Evolutionary conservation across 2,888 invertebrate species (phyloP).

Genomic region (Caprella mutica): DNA sequence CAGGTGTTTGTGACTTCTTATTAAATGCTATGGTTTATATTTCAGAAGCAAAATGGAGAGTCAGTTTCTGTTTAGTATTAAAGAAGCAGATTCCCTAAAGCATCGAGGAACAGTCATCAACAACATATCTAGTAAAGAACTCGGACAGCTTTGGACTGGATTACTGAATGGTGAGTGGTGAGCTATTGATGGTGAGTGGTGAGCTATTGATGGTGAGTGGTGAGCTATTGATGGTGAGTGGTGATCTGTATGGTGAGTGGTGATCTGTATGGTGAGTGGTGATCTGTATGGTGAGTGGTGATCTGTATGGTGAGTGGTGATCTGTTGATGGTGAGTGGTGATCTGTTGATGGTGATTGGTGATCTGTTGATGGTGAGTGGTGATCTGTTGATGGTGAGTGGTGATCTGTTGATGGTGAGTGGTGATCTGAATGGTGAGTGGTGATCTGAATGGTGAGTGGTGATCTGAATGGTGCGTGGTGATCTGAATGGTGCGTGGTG

Average conservation of each 20-base stretch:
- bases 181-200: not conserved
- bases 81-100: constrained; percentile 97
- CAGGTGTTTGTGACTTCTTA: not conserved
- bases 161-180: constrained; percentile 65
- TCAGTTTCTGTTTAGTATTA: constrained; percentile 81
- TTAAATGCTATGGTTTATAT: not conserved
- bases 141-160: constrained; percentile 90
- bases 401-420: not conserved
- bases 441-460: not conserved
- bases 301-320: not conserved
- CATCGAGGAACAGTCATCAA: constrained; percentile 81
- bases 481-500: not conserved
- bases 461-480: not conserved
- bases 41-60: constrained; percentile 78
- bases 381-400: not conserved
- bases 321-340: not conserved
- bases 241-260: not conserved
- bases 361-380: not conserved
- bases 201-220: not conserved
- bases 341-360: not conserved
- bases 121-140: constrained; percentile 90
- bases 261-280: not conserved
- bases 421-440: not conserved
- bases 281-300: not conserved
- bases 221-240: not conserved